Percentiles rank a stretch among this genome's conserved stretches.
Conservation (phyloP, 2,113 vertebrate genomes). For the Cynopterus brachyotis region DNA sequence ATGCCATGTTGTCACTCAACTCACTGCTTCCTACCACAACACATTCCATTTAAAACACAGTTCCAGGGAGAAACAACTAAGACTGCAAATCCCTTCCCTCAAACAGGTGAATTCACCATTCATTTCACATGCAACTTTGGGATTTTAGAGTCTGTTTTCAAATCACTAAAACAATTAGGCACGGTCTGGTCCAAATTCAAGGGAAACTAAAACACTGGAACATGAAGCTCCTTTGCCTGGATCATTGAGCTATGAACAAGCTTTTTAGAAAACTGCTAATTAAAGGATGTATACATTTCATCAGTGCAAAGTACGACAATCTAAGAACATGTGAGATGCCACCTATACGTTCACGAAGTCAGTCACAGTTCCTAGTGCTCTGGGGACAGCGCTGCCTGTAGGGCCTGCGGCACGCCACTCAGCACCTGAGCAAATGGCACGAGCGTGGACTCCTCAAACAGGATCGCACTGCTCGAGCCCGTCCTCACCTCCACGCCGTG, state of each 20-base stretch:
- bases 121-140: background rate
- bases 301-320: background rate
- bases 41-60: conserved; percentile 7
- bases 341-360: background rate
- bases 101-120: conserved; percentile 27
- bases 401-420: background rate
- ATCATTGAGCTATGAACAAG: background rate
- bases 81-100: background rate
- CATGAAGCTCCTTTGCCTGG: background rate
- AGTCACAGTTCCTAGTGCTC: background rate
- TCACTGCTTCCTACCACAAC: background rate
- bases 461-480: background rate
- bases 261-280: background rate
- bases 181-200: background rate
- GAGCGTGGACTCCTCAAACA: background rate
- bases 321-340: background rate
- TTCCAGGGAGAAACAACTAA: conserved; percentile 12
- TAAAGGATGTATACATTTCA: background rate
- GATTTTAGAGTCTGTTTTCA: background rate
- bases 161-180: background rate
- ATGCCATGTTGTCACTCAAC: background rate
- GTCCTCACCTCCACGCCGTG: background rate
- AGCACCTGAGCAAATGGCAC: background rate
- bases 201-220: background rate
- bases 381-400: background rate